phyloP scores from a whole-genome alignment of 2,113 vertebrate genomes.

The Zapornia atra region DNA sequence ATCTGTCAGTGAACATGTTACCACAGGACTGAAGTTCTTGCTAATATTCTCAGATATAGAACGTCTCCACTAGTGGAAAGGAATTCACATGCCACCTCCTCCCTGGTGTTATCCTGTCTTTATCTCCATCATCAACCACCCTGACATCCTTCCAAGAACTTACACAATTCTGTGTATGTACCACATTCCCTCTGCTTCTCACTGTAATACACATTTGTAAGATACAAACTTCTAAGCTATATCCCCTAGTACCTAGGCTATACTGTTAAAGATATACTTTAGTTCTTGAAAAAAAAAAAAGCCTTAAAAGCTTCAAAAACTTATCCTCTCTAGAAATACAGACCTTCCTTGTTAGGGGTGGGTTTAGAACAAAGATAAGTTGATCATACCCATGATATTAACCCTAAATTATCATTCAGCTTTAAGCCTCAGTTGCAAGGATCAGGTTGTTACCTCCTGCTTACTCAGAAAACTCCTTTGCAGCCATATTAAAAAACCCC shows the following conservation, averaged over 20 bases:
- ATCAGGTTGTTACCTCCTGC: neutral
- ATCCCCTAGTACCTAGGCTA: neutral
- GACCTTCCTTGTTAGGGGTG: neutral
- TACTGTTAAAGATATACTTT: accelerated
- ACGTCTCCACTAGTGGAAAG: neutral
- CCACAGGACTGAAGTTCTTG: neutral
- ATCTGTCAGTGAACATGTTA: neutral
- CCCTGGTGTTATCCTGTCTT: neutral
- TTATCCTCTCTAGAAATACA: neutral
- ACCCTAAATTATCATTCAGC: neutral
- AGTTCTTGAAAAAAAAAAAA: neutral
- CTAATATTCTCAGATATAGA: too few species aligned
- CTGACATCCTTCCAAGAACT: neutral
- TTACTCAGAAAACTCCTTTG: neutral
- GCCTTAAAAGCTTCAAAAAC: neutral
- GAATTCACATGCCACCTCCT: neutral
- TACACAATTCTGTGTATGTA: neutral
- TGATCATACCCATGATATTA: neutral
- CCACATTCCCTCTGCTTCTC: neutral
- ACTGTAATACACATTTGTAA: accelerated
- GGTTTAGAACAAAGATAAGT: neutral
- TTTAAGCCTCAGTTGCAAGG: neutral
- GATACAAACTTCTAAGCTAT: neutral
- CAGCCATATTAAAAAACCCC: neutral
- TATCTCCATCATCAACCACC: neutral